Base-by-base conservation (phyloP, 2,797 vertebrate species). In the Sebastiscus tertius region DNA sequence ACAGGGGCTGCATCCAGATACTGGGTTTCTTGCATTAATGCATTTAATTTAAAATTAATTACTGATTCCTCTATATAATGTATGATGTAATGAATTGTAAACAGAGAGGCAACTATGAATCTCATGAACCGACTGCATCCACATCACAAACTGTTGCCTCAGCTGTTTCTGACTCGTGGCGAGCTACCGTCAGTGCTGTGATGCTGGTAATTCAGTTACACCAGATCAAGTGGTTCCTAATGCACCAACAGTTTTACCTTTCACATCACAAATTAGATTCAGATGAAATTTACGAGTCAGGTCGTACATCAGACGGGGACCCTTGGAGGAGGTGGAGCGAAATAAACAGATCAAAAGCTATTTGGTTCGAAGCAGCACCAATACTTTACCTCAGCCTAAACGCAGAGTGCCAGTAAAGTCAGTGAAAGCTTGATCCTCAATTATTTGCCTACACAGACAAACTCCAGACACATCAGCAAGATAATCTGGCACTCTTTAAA, bases 211-310 rank as follows among this genome's bases (percentile, higher is more conserved):
- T 77, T 87, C 72, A 81, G 52, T 88, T 85, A 87, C 18, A 70
- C 42, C 46, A 26, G 39, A 86, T 88, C 61, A 77, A 86, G 78
- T 77, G 66, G 58, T 46, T 86, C 71, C 60, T 81, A 86, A 87
- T 88, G 55, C 66, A 79, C 81, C 46, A 75, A 79, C 63, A 88
- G 71, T 71, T 84, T 88, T 71, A 84, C 63, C 71, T 81, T 83
- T 75, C 77, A 85, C 24, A 49, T 80, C 59, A 74, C 55, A 68
- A 80, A 88, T 90, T 73, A 27, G 54, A 91, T 87, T 82, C 20
- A 72, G 83, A 72, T 59, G 12, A 72, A 76, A 81, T 87, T 69
- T 79, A 83, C 24, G 54, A 85, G 60, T 70, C 55, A 73, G 70
- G 79, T 68, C 42, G 70, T 72, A 52, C 58, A 76, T 83, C 70